A percentile compares a stretch with the other conserved stretches of the same genome.
These are phyloP conservation scores for Iguana delicatissima DNA, from an alignment of 2,797 vertebrate species.

Conservation along the genomic window DNA sequence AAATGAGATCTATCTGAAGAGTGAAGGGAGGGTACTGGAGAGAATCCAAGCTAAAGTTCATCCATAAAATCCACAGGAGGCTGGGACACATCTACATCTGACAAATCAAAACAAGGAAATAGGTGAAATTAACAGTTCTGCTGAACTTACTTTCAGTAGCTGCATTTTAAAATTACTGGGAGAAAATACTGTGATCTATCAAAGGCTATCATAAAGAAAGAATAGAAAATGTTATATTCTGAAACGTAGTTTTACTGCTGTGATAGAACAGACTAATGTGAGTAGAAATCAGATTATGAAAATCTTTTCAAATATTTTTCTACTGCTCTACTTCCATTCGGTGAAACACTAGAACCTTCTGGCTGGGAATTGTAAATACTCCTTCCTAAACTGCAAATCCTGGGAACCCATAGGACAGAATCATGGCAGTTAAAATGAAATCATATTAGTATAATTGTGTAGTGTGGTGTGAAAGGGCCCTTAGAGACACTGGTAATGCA, in stretches of 20 bases:
- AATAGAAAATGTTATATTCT: conserved; percentile 51
- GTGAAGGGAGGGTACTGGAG: not conserved
- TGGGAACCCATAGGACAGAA: too few relatives aligned
- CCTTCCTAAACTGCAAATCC: too few relatives aligned
- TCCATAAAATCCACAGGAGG: conserved; percentile 15
- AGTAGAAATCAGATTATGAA: not conserved
- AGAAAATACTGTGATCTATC: conserved; percentile 26
- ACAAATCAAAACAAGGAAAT: conserved; percentile 36
- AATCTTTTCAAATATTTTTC: not conserved
- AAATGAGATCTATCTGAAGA: not conserved
- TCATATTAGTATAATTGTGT: too few relatives aligned
- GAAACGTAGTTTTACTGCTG: conserved; percentile 32
- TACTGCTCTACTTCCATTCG: too few relatives aligned
- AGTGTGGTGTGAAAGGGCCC: not conserved
- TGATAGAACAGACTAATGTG: conserved; percentile 17
- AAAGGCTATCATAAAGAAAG: conserved; percentile 57
- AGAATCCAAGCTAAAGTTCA: not conserved
- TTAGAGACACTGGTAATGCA: conserved; percentile 9
- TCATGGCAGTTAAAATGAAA: too few relatives aligned
- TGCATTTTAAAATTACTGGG: conserved; percentile 35
- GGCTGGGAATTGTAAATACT: too few relatives aligned
- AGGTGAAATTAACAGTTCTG: conserved; percentile 33
- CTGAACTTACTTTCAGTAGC: conserved; percentile 40
- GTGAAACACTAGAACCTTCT: too few relatives aligned
- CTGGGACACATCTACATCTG: not conserved